A percentile compares a stretch with the other conserved stretches of the same genome.
phyloP scores from a whole-genome alignment of 2,888 invertebrate species.

The Parthenolecanium corni region DNA sequence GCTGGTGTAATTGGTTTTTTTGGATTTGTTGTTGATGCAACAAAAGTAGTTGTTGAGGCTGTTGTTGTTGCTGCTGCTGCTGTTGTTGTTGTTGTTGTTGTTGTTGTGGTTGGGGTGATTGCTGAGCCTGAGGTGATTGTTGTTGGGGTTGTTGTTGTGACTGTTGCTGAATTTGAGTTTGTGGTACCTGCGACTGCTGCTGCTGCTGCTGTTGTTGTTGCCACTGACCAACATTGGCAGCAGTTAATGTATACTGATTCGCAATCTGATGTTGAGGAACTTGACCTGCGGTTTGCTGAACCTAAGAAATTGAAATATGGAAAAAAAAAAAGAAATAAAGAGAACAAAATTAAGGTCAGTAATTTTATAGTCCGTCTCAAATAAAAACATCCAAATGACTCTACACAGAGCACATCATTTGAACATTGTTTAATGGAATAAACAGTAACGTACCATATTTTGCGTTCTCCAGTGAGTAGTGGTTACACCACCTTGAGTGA shows the following conservation, averaged over 20 bases:
- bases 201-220: conserved; percentile 44
- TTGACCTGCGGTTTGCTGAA: conserved; percentile 10
- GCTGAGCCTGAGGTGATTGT: conserved; percentile 34
- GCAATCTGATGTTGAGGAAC: conserved; percentile 20
- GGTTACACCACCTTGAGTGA: conserved; percentile 9
- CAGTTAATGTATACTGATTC: conserved; percentile 7
- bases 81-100: conserved; percentile 36
- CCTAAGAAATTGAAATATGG: too few relatives aligned
- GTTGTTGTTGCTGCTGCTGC: conserved; percentile 36
- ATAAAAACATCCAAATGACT: too few relatives aligned
- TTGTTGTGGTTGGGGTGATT: conserved; percentile 35
- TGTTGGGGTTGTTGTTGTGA: conserved; percentile 37
- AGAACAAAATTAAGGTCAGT: background rate
- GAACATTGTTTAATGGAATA: too few relatives aligned
- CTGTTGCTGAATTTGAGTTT: conserved; percentile 41
- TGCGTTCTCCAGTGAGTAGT: conserved; percentile 19
- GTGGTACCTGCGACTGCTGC: conserved; percentile 42
- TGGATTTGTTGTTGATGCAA: conserved; percentile 37
- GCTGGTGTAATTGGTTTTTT: conserved; percentile 31
- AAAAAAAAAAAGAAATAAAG: background rate
- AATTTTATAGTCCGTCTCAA: too few relatives aligned
- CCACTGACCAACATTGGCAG: conserved; percentile 35
- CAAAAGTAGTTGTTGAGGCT: conserved; percentile 31
- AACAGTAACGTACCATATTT: conserved; percentile 9
- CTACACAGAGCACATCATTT: too few relatives aligned